These are phyloP conservation scores for Scaptomyza cyrtandrae DNA, from an alignment of 2,888 invertebrate genomes.

Conservation along the genomic window DNA sequence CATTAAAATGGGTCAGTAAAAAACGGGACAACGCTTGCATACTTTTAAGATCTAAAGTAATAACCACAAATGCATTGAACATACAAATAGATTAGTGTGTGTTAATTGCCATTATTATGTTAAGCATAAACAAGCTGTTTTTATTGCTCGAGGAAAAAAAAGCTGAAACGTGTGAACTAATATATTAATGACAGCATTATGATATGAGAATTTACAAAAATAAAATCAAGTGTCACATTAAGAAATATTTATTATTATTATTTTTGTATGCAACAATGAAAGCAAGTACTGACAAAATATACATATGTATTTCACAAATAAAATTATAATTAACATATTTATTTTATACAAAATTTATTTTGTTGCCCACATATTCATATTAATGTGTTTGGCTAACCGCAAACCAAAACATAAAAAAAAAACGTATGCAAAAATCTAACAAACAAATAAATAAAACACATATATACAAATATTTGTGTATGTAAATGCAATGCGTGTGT, in stretches of 20 bases:
- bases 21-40: constrained; percentile 17
- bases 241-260: constrained; percentile 13
- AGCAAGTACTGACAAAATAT: constrained; percentile 9
- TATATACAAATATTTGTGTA: neutral
- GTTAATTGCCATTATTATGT: constrained; percentile 17
- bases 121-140: neutral
- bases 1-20: constrained; percentile 10
- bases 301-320: neutral
- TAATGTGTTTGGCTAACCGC: constrained; percentile 30
- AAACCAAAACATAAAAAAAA: constrained; percentile 44
- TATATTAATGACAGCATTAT: constrained; percentile 34
- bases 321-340: constrained; percentile 17
- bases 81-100: neutral
- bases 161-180: constrained; percentile 50
- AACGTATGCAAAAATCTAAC: constrained; percentile 45
- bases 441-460: constrained; percentile 48
- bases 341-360: constrained; percentile 10
- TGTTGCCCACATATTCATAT: constrained; percentile 15
- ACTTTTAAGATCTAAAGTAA: constrained; percentile 5
- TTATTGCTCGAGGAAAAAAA: neutral
- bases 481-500: constrained; percentile 26
- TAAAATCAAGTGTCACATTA: constrained; percentile 37
- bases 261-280: constrained; percentile 21
- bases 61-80: constrained; percentile 1
- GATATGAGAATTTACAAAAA: constrained; percentile 32